These are phyloP conservation scores for Paedocypris sp. DNA, from an alignment of 2,113 vertebrate genomes.

Conservation along the genomic window DNA sequence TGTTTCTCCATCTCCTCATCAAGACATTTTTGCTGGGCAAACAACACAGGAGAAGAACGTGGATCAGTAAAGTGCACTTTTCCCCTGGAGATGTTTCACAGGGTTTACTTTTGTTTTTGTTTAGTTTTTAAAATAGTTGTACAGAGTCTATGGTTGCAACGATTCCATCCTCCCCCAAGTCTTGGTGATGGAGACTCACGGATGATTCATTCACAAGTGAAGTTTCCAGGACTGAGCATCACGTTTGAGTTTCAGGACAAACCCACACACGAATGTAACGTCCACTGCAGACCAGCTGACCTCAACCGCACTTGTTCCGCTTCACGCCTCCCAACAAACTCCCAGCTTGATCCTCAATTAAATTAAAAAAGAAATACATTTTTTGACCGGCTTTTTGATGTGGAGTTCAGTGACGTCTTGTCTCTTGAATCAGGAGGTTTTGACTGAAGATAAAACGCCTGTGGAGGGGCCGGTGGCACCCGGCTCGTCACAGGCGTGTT, in stretches of 20 bases:
- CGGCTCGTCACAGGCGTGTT: neutral
- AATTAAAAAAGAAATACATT: no score
- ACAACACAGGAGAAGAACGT: neutral
- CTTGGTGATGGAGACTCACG: neutral
- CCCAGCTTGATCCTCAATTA: no score
- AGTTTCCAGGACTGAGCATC: neutral
- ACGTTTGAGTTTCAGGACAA: neutral
- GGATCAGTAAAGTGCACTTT: conserved; percentile 38
- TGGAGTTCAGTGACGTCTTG: conserved; percentile 12
- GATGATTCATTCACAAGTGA: neutral
- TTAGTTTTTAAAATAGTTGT: neutral
- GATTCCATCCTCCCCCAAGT: neutral
- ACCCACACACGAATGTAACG: neutral
- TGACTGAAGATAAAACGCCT: neutral
- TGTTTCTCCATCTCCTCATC: no score
- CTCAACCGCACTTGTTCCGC: neutral
- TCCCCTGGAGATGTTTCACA: conserved; percentile 25
- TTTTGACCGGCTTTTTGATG: conserved; percentile 17
- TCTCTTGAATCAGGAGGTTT: conserved; percentile 6
- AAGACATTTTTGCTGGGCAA: neutral
- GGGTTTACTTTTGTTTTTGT: neutral
- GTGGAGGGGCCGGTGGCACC: no score
- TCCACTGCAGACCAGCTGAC: neutral
- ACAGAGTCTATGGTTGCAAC: neutral
- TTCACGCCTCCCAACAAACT: no score